Percentiles rank a stretch among this genome's conserved stretches.
Evolutionary conservation across 2,797 vertebrate species (phyloP).

Genomic region (Eulemur coronatus): DNA sequence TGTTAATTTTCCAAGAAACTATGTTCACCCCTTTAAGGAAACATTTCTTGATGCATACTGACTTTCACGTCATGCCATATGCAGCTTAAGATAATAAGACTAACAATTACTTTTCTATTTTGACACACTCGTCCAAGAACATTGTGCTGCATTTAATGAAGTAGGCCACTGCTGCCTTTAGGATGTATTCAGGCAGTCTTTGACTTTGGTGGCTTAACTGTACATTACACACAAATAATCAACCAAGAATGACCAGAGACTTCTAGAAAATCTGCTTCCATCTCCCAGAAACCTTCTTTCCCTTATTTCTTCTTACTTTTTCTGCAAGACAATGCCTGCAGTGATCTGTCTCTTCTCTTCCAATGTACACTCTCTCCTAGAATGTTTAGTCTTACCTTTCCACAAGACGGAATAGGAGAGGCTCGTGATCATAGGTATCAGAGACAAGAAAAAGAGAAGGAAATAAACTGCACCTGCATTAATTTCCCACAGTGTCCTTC

Average conservation of each 20-base stretch:
- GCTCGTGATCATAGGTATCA: not conserved
- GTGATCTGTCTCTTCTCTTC: not conserved
- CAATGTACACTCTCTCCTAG: not conserved
- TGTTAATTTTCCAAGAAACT: slow-evolving; percentile 69
- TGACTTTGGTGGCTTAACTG: slow-evolving; percentile 23
- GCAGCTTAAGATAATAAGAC: slow-evolving; percentile 73
- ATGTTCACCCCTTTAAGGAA: slow-evolving; percentile 53
- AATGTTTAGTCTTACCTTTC: not conserved
- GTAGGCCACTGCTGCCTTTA: slow-evolving; percentile 54
- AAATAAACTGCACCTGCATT: not conserved
- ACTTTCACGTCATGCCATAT: slow-evolving; percentile 63
- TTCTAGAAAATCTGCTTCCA: not conserved
- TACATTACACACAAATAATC: slow-evolving; percentile 43
- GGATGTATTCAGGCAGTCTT: slow-evolving; percentile 17
- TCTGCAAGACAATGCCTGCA: not conserved
- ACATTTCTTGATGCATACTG: slow-evolving; percentile 18
- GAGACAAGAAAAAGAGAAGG: not conserved
- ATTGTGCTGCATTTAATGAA: slow-evolving; percentile 66
- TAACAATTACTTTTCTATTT: slow-evolving; percentile 75
- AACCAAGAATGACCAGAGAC: not conserved
- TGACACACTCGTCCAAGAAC: slow-evolving; percentile 50
- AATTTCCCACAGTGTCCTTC: not conserved
- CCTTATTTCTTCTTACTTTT: not conserved
- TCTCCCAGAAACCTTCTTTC: not conserved
- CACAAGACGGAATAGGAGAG: not conserved